Percentiles rank a stretch among this genome's conserved stretches.
Conservation (phyloP, 2,888 invertebrate genomes). For the Cephus rjabovi region DNA sequence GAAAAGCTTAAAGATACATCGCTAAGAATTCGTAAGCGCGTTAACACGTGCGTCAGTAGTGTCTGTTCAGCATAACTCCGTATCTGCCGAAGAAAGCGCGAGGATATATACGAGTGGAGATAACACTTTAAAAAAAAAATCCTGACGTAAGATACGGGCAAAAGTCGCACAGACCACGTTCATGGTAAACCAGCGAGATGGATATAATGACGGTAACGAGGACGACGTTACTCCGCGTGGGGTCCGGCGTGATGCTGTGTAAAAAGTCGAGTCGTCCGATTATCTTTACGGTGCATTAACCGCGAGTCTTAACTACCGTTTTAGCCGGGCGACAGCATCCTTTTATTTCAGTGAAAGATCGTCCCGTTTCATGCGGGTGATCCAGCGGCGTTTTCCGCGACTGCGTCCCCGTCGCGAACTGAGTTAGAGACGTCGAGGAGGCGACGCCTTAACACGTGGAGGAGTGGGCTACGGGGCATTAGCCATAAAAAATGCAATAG, state of each 20-base stretch:
- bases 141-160: neutral
- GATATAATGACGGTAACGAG: neutral
- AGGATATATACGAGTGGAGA: neutral
- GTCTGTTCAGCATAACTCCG: neutral
- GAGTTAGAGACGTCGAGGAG: neutral
- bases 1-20: neutral
- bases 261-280: neutral
- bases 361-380: neutral
- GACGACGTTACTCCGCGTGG: neutral
- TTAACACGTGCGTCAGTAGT: neutral
- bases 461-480: neutral
- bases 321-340: neutral
- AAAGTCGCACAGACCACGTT: neutral
- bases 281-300: conserved; percentile 10
- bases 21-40: neutral
- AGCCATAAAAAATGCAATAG: neutral
- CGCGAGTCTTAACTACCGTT: neutral
- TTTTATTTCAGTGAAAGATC: neutral
- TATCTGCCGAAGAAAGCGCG: neutral
- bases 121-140: neutral
- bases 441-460: too few relatives aligned
- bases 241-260: neutral
- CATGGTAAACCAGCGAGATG: neutral
- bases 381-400: neutral
- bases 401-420: neutral